Conservation (phyloP, 2,797 vertebrate species). For the Astyanax mexicanus region DNA sequence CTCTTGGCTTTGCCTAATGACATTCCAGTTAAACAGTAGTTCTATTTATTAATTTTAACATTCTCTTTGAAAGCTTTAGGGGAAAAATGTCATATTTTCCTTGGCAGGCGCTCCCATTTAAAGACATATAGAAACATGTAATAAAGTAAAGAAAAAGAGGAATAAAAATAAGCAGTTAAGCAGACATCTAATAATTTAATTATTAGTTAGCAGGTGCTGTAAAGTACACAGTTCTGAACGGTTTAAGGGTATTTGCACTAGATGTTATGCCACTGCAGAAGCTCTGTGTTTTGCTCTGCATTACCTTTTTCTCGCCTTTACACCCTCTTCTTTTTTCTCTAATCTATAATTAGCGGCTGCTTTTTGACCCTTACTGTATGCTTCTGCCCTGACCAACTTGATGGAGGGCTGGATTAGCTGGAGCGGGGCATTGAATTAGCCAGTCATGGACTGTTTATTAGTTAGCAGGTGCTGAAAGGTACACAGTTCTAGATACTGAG, state of each 20-base stretch:
- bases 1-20: neutral
- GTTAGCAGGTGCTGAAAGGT: no score
- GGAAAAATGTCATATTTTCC: neutral
- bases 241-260: constrained; percentile 55
- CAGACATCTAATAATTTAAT: no score
- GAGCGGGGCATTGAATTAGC: neutral
- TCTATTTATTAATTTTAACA: neutral
- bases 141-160: no score
- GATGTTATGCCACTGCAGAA: constrained; percentile 37
- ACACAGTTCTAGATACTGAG: no score
- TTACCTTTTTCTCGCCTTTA: constrained; percentile 6
- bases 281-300: constrained; percentile 26
- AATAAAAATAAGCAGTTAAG: no score
- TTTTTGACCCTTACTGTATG: constrained; percentile 10
- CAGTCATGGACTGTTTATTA: constrained; percentile 30
- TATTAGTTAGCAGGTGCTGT: no score
- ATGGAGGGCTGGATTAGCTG: constrained; percentile 16
- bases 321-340: neutral
- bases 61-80: neutral
- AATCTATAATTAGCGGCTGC: constrained; percentile 39
- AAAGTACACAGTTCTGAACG: no score
- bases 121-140: neutral
- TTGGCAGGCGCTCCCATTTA: neutral
- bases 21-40: neutral
- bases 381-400: constrained; percentile 26